phyloP scores from a whole-genome alignment of 2,888 invertebrate genomes.

The Coleophora flavipennella region DNA sequence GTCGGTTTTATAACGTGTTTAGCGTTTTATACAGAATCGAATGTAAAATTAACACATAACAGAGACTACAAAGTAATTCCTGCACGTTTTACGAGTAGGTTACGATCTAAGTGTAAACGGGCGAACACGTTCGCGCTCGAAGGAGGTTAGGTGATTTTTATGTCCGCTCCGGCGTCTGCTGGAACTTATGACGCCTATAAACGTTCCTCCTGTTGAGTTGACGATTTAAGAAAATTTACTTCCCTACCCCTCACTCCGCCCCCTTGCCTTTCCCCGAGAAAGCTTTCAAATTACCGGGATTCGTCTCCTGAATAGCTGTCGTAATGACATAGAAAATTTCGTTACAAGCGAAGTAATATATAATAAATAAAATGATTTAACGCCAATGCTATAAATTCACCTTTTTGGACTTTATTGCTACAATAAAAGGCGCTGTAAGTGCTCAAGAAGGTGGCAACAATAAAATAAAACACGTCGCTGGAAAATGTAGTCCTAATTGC shows the following conservation, averaged over 20 bases:
- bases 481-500: too few species aligned
- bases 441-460: too few species aligned
- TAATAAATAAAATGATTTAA: constrained; percentile 46
- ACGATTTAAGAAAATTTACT: constrained; percentile 54
- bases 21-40: too few species aligned
- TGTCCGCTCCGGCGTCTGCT: constrained; percentile 49
- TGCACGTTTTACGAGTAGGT: constrained; percentile 9
- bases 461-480: too few species aligned
- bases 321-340: constrained; percentile 48
- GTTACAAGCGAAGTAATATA: constrained; percentile 35
- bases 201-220: constrained; percentile 50
- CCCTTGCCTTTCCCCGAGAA: constrained; percentile 31
- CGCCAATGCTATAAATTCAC: constrained; percentile 25
- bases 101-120: constrained; percentile 25
- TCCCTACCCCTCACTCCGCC: constrained; percentile 24
- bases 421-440: too few species aligned
- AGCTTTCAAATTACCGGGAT: constrained; percentile 58
- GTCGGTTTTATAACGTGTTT: too few species aligned
- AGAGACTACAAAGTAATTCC: constrained; percentile 4
- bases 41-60: too few species aligned
- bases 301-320: constrained; percentile 48
- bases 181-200: constrained; percentile 62
- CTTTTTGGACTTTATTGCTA: constrained; percentile 3
- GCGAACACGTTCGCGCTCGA: constrained; percentile 25
- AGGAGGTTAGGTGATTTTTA: constrained; percentile 54